These are phyloP conservation scores for Ferdinandea cuprea DNA, from an alignment of 2,888 invertebrate genomes.

Conservation along the genomic window DNA sequence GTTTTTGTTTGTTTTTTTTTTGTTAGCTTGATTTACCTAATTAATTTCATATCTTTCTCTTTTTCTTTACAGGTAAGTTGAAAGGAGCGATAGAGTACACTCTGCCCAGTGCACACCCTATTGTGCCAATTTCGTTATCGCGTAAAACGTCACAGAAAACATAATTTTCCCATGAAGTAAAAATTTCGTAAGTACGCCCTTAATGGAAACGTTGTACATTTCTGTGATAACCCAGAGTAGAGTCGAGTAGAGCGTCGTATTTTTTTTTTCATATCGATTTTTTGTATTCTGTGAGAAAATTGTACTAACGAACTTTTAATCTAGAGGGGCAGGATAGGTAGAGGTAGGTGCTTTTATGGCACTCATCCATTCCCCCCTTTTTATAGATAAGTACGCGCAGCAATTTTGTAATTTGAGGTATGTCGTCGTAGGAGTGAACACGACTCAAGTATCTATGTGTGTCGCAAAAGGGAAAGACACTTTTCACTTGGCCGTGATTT, in stretches of 20 bases:
- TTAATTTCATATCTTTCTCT: slow-evolving; percentile 53
- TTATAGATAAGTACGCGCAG: slow-evolving; percentile 13
- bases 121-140: slow-evolving; percentile 48
- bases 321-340: slow-evolving; percentile 14
- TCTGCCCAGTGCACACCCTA: slow-evolving; percentile 6
- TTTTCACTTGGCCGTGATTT: slow-evolving; percentile 28
- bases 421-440: slow-evolving; percentile 4
- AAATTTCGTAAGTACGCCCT: slow-evolving; percentile 50
- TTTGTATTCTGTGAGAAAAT: slow-evolving; percentile 20
- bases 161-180: slow-evolving; percentile 39
- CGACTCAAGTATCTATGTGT: slow-evolving; percentile 2
- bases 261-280: slow-evolving; percentile 33
- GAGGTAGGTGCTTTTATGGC: slow-evolving; percentile 3
- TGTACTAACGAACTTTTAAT: slow-evolving; percentile 4
- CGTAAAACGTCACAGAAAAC: slow-evolving; percentile 35
- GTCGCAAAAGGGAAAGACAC: slow-evolving; percentile 36
- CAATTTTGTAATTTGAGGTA: slow-evolving; percentile 6
- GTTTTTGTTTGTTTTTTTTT: not conserved
- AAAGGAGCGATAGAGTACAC: not conserved
- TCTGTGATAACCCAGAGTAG: slow-evolving; percentile 1
- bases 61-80: slow-evolving; percentile 57
- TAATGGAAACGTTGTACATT: slow-evolving; percentile 12
- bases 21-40: slow-evolving; percentile 49
- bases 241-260: not conserved
- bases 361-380: not conserved